These are phyloP conservation scores for Chaunax sp. DNA, from an alignment of 2,797 vertebrate species.

Conservation along the genomic window DNA sequence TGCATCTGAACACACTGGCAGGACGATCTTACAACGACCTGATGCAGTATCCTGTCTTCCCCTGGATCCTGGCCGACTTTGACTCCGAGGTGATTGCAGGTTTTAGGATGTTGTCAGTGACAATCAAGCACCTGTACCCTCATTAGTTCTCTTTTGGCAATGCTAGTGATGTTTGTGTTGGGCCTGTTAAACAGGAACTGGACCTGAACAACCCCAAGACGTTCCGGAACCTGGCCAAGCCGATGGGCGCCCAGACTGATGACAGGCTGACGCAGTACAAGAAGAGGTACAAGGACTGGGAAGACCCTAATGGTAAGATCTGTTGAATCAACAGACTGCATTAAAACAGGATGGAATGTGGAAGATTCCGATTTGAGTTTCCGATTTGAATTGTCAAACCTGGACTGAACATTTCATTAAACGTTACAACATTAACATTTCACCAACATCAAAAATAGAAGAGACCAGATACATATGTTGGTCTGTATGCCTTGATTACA, in stretches of 20 bases:
- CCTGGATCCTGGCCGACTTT: conserved; percentile 97
- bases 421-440: too few species aligned
- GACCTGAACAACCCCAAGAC: conserved; percentile 96
- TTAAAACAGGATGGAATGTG: neutral
- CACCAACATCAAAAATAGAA: too few species aligned
- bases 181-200: conserved; percentile 84
- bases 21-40: conserved; percentile 98
- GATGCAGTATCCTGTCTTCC: conserved; percentile 99
- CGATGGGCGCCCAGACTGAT: conserved; percentile 98
- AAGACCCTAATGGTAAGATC: conserved; percentile 93
- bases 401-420: neutral
- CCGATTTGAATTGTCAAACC: too few species aligned
- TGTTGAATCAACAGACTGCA: neutral
- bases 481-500: neutral
- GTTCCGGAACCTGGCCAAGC: conserved; percentile 96
- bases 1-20: conserved; percentile 98
- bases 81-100: conserved; percentile 89
- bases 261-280: conserved; percentile 96
- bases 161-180: neutral
- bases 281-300: conserved; percentile 98
- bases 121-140: neutral
- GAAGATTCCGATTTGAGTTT: too few species aligned
- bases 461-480: too few species aligned
- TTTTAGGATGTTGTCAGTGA: neutral
- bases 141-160: neutral